Evolutionary conservation across 2,113 vertebrate species (phyloP), one percentile per base, ranked within the genome.

Genomic region (Mastomys coucha): DNA sequence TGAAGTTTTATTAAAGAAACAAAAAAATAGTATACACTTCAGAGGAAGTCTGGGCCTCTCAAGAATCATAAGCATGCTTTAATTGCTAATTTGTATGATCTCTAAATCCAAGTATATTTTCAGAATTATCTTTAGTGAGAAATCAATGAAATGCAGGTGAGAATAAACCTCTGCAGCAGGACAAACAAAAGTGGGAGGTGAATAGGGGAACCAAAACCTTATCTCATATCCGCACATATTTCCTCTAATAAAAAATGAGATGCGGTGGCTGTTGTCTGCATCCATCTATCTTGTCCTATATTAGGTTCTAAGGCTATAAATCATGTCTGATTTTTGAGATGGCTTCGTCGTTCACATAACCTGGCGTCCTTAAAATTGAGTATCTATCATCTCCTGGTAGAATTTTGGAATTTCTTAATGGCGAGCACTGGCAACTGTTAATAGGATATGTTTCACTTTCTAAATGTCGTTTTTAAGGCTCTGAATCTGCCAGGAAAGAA

Each of bases 211-310:
- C 10, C 36, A 39, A 7, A 7, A 10, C 2, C 13, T n/a, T 26
- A 26, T 39, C 2, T 31, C 14, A n/a, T 36, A 33, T 56, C 36
- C 14, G 20, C 2, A 22, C 0, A 0, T 49, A 1, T n/a, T 58
- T 70, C n/a, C 51, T 36, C 58, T 45, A 20, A 65, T 56, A 63
- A n/a, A 45, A 45, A 7, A 10, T 53, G 33, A 72, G 93, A 81
- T 36, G 10, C 39, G 14, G 9, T 24, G 22, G 63, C 22, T 1
- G 19, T 58, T 45, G 33, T 80, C 42, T 45, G 45, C 20, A 33
- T 28, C 65, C n/a, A 33, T 73, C 14, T 9, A 14, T 24, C 42
- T 53, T 63, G 39, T 69, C 19, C 2, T 36, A 7, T 36, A 75
- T 81, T 67, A 65, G 33, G 5, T 45, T 67, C 24, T 36, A 22